A percentile compares a stretch with the other conserved stretches of the same genome.
Evolutionary conservation across 2,888 invertebrate species (phyloP).

Genomic region (Proisotoma minuta): DNA sequence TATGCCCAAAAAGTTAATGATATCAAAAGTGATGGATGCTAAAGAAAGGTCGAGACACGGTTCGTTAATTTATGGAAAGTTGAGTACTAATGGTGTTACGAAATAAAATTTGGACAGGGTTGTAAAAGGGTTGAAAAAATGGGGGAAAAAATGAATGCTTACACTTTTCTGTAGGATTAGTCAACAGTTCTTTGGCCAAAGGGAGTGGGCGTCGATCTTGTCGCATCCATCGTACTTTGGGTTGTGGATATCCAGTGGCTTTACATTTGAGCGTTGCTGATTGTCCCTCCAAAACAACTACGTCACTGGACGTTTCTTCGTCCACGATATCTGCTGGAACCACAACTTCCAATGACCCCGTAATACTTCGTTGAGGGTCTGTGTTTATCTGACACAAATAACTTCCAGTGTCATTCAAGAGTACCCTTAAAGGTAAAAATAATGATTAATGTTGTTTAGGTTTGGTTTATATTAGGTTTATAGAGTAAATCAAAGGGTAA

Average conservation of each 20-base stretch:
- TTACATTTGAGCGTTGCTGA: conserved; percentile 47
- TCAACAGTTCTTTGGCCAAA: conserved; percentile 38
- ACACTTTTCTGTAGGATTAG: conserved; percentile 41
- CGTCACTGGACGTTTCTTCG: conserved; percentile 49
- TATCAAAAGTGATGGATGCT: too few species aligned
- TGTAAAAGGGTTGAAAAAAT: too few species aligned
- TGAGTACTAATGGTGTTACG: too few species aligned
- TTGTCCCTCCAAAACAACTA: conserved; percentile 49
- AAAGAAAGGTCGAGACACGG: too few species aligned
- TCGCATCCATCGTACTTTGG: conserved; percentile 49
- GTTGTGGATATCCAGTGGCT: conserved; percentile 48
- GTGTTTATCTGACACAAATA: conserved; percentile 85
- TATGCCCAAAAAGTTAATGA: too few species aligned
- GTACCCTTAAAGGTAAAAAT: too few species aligned
- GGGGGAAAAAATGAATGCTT: too few species aligned
- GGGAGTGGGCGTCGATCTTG: conserved; percentile 48
- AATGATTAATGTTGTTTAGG: too few species aligned
- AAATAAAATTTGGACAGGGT: too few species aligned
- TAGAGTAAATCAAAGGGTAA: too few species aligned
- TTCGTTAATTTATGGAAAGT: too few species aligned
- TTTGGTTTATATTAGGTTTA: too few species aligned
- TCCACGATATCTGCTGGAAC: conserved; percentile 48
- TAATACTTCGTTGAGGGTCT: conserved; percentile 67
- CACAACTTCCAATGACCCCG: conserved; percentile 49
- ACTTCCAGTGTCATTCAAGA: conserved; percentile 83